phyloP scores from a whole-genome alignment of 2,113 vertebrate genomes.

The Gnathonemus longibarbis region DNA sequence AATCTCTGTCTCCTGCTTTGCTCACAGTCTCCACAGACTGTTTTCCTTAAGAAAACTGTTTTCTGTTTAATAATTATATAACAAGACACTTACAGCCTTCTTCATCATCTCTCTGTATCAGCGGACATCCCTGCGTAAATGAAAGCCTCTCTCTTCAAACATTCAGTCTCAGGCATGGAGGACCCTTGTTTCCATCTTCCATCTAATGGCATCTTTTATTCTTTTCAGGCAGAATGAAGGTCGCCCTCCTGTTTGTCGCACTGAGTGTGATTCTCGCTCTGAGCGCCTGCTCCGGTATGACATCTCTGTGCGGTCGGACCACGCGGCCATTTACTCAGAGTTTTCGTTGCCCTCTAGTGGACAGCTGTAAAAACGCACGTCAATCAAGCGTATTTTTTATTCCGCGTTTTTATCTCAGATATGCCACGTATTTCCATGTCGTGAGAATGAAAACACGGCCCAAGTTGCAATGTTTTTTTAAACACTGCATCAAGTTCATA shows the following conservation, averaged over 20 bases:
- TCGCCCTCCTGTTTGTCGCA: slow-evolving; percentile 42
- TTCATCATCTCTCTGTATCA: neutral
- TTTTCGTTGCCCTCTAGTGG: slow-evolving; percentile 7
- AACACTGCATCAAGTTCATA: neutral
- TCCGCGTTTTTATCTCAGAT: neutral
- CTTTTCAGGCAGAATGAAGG: slow-evolving; percentile 40
- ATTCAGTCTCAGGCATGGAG: neutral
- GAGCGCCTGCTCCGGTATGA: slow-evolving; percentile 48
- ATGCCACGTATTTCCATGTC: neutral
- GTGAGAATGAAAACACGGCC: neutral
- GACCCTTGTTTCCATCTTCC: neutral
- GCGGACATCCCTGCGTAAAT: neutral
- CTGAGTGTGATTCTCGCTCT: slow-evolving; percentile 45
- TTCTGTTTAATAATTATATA: neutral
- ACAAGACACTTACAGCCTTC: neutral
- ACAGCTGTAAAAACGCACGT: neutral
- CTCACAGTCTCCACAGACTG: neutral
- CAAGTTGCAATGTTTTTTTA: neutral
- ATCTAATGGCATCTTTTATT: neutral
- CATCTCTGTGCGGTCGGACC: neutral
- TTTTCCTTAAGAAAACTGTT: neutral
- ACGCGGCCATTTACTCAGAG: neutral
- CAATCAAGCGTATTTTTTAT: neutral
- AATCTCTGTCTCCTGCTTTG: neutral
- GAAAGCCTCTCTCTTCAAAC: neutral